Base-by-base conservation (phyloP, 2,797 vertebrate species). In the Peromyscus aztecus region DNA sequence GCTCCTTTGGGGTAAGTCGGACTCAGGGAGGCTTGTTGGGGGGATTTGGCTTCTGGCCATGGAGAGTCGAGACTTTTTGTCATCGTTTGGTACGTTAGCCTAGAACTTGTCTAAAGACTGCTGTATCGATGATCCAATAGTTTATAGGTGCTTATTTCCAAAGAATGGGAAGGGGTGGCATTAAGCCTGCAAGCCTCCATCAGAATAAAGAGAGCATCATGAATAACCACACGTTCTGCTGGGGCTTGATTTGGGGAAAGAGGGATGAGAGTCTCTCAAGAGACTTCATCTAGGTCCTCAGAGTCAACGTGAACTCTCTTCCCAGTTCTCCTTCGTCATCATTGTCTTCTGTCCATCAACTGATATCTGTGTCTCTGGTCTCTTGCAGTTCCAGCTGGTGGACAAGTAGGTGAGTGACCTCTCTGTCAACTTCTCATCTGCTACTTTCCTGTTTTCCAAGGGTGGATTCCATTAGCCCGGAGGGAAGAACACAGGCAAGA, bases 1-100 rank as follows among this genome's bases (percentile, higher is more conserved):
- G 76, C 86, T 97, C 49, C 75, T 97, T 78, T 94, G 94, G 88
- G 96, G 97, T 97, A 95, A 97, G 97, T 80, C 83, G 90, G 78
- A 23, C 31, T 92, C 57, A 16, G 63, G 34, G 61, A 21, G 37
- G 46, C 43, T 67, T 57, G 24, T n/a, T 37, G 80, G 63, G 76
- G 49, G 46, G n/a, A 31, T 11, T 17, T n/a, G 24, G 29, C 55
- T 71, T 81, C 55, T 96, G 61, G n/a, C 21, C 71, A 2, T 17
- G 71, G 7, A 9, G 0, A 91, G 17, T 83, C 37, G 37, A 71
- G 29, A 21, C 63, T 59, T 78, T 76, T 6, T 49, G 40, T 61
- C 73, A 95, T 93, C 24, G 5, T 90, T 93, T 65, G 61, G n/a
- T 89, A 31, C 46, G 21, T 37, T 78, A 27, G 12, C 46, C 80